Percentiles rank a stretch among this genome's conserved stretches.
Evolutionary conservation across 2,888 invertebrate genomes (phyloP).

Genomic region (Agrochola lychnidis): DNA sequence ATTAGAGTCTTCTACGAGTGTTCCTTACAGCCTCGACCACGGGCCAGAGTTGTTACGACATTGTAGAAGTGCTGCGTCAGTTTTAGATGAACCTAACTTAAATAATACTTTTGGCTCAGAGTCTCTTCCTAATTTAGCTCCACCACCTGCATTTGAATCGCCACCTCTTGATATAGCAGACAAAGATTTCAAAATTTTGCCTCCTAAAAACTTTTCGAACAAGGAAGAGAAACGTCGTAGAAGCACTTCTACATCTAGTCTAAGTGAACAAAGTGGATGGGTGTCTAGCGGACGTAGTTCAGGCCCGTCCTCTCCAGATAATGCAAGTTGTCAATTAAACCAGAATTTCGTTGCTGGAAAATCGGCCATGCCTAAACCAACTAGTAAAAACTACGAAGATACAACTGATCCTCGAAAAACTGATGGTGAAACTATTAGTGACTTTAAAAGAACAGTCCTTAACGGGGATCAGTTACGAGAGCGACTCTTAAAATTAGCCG

Average conservation of each 20-base stretch:
- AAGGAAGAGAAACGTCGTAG: constrained; percentile 84
- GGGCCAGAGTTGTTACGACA: constrained; percentile 88
- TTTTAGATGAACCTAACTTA: constrained; percentile 90
- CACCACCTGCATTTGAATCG: constrained; percentile 91
- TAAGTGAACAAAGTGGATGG: constrained; percentile 97
- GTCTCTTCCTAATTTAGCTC: constrained; percentile 93
- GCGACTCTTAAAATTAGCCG: constrained; percentile 92
- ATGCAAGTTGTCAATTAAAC: constrained; percentile 88
- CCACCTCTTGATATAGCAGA: constrained; percentile 89
- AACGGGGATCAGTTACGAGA: constrained; percentile 93
- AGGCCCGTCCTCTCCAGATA: constrained; percentile 92
- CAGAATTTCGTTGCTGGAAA: constrained; percentile 84
- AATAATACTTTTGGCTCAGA: constrained; percentile 91
- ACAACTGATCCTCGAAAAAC: constrained; percentile 71
- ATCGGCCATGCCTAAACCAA: constrained; percentile 74
- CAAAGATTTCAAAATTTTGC: constrained; percentile 88
- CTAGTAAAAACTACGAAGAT: constrained; percentile 77
- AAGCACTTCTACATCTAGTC: constrained; percentile 92
- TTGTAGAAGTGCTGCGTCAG: constrained; percentile 90
- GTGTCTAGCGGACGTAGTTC: constrained; percentile 94
- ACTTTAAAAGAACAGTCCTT: constrained; percentile 88
- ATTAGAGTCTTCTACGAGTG: constrained; percentile 91
- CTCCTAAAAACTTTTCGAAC: constrained; percentile 87
- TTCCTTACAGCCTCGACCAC: constrained; percentile 91
- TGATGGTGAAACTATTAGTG: constrained; percentile 83